Percentiles rank a stretch among this genome's conserved stretches.
Evolutionary conservation across 2,888 invertebrate species (phyloP).

Genomic region (Xanthorhoe spadicearia): DNA sequence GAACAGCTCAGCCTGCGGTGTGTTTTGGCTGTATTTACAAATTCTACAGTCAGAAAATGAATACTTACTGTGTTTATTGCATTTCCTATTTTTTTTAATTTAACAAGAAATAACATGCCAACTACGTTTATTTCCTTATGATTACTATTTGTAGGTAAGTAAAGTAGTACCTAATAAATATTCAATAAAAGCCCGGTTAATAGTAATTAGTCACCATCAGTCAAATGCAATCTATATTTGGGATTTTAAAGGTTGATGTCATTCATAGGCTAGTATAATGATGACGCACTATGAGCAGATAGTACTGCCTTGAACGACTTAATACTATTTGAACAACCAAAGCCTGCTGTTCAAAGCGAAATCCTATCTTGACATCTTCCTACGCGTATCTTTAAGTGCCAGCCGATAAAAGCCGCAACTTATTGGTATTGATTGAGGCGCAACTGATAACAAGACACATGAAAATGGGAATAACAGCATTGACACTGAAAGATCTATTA

Average conservation of each 20-base stretch:
- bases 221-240: neutral
- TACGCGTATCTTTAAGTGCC: slow-evolving; percentile 13
- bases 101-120: neutral
- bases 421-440: neutral
- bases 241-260: slow-evolving; percentile 20
- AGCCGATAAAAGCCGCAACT: neutral
- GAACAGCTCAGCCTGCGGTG: neutral
- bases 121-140: neutral
- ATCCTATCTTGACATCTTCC: slow-evolving; percentile 32
- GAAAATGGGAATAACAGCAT: neutral
- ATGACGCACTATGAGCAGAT: slow-evolving; percentile 56
- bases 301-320: slow-evolving; percentile 54
- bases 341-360: slow-evolving; percentile 38
- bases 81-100: neutral
- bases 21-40: neutral
- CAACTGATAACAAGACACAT: neutral
- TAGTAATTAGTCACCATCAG: neutral
- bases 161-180: neutral
- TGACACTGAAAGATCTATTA: too few relatives aligned
- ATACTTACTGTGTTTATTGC: neutral
- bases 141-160: neutral
- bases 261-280: slow-evolving; percentile 42
- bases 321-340: slow-evolving; percentile 51
- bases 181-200: neutral
- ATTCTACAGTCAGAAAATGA: slow-evolving; percentile 1